These are phyloP conservation scores for Indri indri DNA, from an alignment of 2,113 vertebrate species.

Conservation along the genomic window DNA sequence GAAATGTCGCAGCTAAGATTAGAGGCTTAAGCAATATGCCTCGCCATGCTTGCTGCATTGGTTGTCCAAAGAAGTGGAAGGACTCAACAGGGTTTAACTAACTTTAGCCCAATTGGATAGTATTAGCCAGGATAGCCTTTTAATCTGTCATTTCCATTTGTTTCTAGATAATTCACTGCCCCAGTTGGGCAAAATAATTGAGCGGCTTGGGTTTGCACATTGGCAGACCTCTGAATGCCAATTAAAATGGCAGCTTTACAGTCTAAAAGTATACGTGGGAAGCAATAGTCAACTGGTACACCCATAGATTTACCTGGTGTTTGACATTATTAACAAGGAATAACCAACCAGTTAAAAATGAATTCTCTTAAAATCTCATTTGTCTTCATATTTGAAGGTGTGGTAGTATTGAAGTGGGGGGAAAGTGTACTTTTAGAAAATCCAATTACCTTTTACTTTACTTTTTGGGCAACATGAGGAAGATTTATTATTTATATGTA, in stretches of 20 bases:
- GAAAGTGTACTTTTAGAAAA: background rate
- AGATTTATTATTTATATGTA: conserved; percentile 27
- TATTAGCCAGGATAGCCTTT: conserved; percentile 57
- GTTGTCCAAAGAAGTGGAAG: background rate
- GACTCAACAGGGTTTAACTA: conserved; percentile 32
- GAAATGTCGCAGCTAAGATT: conserved; percentile 71
- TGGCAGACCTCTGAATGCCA: conserved; percentile 48
- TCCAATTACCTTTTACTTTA: background rate
- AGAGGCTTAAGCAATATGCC: conserved; percentile 62
- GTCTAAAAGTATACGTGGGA: conserved; percentile 44
- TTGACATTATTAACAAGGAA: conserved; percentile 34
- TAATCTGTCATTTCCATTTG: conserved; percentile 3
- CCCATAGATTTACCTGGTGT: background rate
- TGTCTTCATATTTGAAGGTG: conserved; percentile 2
- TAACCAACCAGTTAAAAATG: conserved; percentile 15
- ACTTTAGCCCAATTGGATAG: conserved; percentile 59
- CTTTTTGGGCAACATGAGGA: background rate
- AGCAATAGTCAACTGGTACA: background rate
- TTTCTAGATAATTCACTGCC: conserved; percentile 58
- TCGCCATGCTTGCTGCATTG: background rate
- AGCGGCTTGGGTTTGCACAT: conserved; percentile 1
- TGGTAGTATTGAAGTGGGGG: background rate
- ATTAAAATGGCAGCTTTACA: conserved; percentile 47
- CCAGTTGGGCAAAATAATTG: conserved; percentile 45
- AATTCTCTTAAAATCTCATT: conserved; percentile 26